Conservation (phyloP, 2,888 invertebrate genomes). For the Hyposoter didymator region DNA sequence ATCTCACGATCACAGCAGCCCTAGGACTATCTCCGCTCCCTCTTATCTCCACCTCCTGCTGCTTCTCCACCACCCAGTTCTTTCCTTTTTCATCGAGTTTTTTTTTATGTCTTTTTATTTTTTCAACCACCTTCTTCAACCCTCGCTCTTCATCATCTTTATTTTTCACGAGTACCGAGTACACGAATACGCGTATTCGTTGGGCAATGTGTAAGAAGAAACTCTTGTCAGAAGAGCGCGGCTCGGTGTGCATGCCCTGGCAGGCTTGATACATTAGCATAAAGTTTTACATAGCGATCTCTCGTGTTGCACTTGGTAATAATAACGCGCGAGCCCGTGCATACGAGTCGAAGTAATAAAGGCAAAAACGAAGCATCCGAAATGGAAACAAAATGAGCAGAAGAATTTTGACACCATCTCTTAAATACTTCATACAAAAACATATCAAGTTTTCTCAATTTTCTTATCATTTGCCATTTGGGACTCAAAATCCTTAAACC, state of each 20-base stretch:
- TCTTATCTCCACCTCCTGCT: conserved; percentile 7
- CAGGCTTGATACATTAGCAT: conserved; percentile 74
- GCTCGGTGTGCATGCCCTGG: conserved; percentile 29
- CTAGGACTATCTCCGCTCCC: conserved; percentile 9
- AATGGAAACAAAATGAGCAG: not conserved
- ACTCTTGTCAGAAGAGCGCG: conserved; percentile 36
- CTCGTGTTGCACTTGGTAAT: conserved; percentile 62
- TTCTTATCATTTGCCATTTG: too few species aligned
- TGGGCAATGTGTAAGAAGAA: not conserved
- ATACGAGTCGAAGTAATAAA: not conserved
- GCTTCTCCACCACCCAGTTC: not conserved
- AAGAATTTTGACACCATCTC: too few species aligned
- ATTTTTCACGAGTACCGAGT: conserved; percentile 63
- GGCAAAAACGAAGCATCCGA: conserved; percentile 1
- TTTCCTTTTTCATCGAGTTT: not conserved
- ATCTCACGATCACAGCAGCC: conserved; percentile 42
- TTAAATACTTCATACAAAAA: too few species aligned
- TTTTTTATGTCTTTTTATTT: not conserved
- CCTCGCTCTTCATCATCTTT: conserved; percentile 38
- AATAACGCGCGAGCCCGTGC: conserved; percentile 51
- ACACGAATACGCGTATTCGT: conserved; percentile 24
- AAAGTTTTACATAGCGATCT: conserved; percentile 74
- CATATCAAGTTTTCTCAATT: too few species aligned
- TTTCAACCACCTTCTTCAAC: conserved; percentile 17
- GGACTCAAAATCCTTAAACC: too few species aligned